Evolutionary conservation across 2,888 invertebrate genomes (phyloP), one percentile per base, ranked within the genome.

Genomic region (Tuta absoluta): DNA sequence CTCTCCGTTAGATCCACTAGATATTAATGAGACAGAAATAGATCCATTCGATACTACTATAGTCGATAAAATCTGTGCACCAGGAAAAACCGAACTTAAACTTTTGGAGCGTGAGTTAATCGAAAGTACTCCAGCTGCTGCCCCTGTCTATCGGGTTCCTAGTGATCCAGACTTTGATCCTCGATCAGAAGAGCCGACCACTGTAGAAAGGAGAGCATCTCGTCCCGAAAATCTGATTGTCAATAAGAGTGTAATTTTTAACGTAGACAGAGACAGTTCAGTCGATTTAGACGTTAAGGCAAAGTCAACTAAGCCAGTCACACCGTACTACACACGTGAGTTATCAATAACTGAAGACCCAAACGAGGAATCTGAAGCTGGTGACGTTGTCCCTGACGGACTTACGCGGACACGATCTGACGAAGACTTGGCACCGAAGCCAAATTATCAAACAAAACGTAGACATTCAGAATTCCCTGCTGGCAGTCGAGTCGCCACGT

Each of bases 41-140:
- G 97, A 97, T 87, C 97, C 97, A 0, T 97, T 98, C 75, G 97
- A 97, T 77, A 97, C 97, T 0, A 96, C 97, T 0, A 93, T 94
- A 38, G 94, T 96, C 1, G 94, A 94, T 74, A 92, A 93, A 63
- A 93, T 95, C 41, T 93, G 95, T 56, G 94, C 95, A 63, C 96
- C 96, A 0, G 96, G 96, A 48, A 94, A 94, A 82, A 93, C 95
- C 7, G 97, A 97, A 84, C 81, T 97, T 1, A 96, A 96, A 79
- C 93, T 95, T 73, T 85, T 97, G 51, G 97, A 96, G 83, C 93
- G 95, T 76, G 96, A 97, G 82, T 83, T 97, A 12, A 92, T 97
- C 0, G 93, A 93, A 14, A 90, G 92, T 51, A 81, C 84, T 38
- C 67, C 79, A 24, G 65, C 73, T 14, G 62, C 76, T 5, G 69